phyloP scores from a whole-genome alignment of 2,888 invertebrate genomes.

The Dascillus cervinus region DNA sequence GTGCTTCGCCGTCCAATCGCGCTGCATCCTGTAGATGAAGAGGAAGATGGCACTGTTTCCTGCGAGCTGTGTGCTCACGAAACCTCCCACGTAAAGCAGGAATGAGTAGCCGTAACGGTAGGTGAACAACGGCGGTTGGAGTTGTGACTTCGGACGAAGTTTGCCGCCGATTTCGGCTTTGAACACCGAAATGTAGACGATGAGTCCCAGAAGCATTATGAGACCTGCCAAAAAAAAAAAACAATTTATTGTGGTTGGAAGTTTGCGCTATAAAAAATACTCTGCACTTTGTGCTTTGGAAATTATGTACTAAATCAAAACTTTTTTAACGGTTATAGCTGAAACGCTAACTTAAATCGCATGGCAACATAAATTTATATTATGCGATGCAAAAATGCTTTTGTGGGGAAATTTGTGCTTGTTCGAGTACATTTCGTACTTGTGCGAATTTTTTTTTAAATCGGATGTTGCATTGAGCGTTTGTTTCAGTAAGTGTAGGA shows the following conservation, averaged over 20 bases:
- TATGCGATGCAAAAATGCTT: no score
- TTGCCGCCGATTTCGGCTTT: conserved; percentile 87
- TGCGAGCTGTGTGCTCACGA: conserved; percentile 75
- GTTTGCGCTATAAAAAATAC: no score
- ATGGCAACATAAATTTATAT: no score
- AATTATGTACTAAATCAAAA: no score
- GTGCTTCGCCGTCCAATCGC: conserved; percentile 47
- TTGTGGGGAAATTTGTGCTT: no score
- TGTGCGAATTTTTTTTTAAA: no score
- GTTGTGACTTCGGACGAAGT: conserved; percentile 68
- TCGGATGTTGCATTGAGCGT: no score
- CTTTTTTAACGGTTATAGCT: no score
- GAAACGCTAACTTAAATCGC: not conserved
- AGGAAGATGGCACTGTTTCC: conserved; percentile 82
- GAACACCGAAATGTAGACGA: conserved; percentile 88
- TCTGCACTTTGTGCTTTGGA: no score
- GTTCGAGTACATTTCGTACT: no score
- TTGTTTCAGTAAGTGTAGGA: no score
- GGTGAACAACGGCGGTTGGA: conserved; percentile 72
- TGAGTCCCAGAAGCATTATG: conserved; percentile 82
- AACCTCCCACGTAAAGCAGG: conserved; percentile 75
- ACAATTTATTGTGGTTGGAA: conserved; percentile 1
- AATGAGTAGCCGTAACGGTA: conserved; percentile 86
- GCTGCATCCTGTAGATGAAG: conserved; percentile 73
- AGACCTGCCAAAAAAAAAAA: conserved; percentile 56